These are phyloP conservation scores for Drosophila fuyamai DNA, from an alignment of 1,140 invertebrate genomes.

Conservation along the genomic window DNA sequence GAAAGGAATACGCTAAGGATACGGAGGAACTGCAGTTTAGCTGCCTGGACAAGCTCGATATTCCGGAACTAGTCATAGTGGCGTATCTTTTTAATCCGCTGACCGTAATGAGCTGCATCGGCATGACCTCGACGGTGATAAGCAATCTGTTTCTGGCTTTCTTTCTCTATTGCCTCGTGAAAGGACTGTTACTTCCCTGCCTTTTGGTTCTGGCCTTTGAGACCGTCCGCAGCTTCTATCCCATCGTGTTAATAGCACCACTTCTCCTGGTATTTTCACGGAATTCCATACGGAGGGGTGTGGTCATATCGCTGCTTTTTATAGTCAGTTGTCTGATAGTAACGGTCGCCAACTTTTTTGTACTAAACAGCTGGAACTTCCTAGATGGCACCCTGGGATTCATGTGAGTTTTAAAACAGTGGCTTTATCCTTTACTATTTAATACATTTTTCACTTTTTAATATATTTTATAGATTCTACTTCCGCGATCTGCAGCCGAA, in stretches of 20 bases:
- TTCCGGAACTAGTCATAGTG: slow-evolving; percentile 89
- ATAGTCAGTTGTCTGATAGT: slow-evolving; percentile 61
- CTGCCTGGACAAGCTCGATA: slow-evolving; percentile 85
- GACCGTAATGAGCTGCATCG: slow-evolving; percentile 95
- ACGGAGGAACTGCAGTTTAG: slow-evolving; percentile 87
- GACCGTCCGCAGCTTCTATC: slow-evolving; percentile 94
- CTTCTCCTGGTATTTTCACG: slow-evolving; percentile 86
- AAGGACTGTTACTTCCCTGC: slow-evolving; percentile 87
- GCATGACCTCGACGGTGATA: slow-evolving; percentile 95
- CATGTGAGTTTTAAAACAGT: slow-evolving; percentile 87
- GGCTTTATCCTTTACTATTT: neutral
- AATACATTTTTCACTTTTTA: neutral
- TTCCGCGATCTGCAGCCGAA: slow-evolving; percentile 98
- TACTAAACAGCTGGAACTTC: slow-evolving; percentile 89
- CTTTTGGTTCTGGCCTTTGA: slow-evolving; percentile 90
- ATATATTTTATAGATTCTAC: slow-evolving; percentile 86
- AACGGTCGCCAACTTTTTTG: slow-evolving; percentile 51
- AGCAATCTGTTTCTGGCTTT: slow-evolving; percentile 93
- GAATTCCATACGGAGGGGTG: slow-evolving; percentile 30
- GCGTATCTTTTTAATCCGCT: slow-evolving; percentile 98
- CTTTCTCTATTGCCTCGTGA: slow-evolving; percentile 89
- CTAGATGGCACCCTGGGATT: slow-evolving; percentile 93
- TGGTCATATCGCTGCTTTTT: slow-evolving; percentile 80
- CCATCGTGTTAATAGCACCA: slow-evolving; percentile 93
- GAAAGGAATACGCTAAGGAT: slow-evolving; percentile 86